Conservation (phyloP, 2,797 vertebrate species). For the Helicolenus hilgendorfi region DNA sequence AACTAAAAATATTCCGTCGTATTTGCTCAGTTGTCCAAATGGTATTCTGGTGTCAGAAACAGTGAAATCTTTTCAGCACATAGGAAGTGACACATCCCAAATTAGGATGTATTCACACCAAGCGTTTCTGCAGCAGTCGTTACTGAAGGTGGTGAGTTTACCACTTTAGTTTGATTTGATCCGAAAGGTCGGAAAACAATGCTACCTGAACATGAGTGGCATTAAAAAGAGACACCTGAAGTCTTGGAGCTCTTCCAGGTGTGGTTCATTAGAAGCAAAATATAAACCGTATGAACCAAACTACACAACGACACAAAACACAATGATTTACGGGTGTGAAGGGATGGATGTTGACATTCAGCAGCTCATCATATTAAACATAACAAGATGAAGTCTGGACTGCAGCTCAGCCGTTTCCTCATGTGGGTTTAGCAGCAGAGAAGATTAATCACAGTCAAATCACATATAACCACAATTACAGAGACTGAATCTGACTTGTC, state of each 20-base stretch:
- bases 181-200: not conserved
- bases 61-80: not conserved
- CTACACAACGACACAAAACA: not conserved
- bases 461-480: not conserved
- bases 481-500: not conserved
- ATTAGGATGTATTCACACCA: not conserved
- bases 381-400: not conserved
- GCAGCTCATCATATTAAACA: not conserved
- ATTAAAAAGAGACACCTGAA: not conserved
- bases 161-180: not conserved
- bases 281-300: not conserved
- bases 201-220: not conserved
- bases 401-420: not conserved
- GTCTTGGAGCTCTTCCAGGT: not conserved
- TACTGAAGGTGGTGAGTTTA: not conserved
- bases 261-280: not conserved
- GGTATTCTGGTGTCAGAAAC: not conserved
- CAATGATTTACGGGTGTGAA: not conserved
- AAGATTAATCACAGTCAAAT: slow-evolving; percentile 4
- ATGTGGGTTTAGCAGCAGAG: not conserved
- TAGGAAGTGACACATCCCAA: not conserved
- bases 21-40: not conserved
- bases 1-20: too few species aligned
- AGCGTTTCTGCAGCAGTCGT: not conserved
- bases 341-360: not conserved